Conservation (phyloP, 2,113 vertebrate genomes). For the Crotalus horridus region DNA sequence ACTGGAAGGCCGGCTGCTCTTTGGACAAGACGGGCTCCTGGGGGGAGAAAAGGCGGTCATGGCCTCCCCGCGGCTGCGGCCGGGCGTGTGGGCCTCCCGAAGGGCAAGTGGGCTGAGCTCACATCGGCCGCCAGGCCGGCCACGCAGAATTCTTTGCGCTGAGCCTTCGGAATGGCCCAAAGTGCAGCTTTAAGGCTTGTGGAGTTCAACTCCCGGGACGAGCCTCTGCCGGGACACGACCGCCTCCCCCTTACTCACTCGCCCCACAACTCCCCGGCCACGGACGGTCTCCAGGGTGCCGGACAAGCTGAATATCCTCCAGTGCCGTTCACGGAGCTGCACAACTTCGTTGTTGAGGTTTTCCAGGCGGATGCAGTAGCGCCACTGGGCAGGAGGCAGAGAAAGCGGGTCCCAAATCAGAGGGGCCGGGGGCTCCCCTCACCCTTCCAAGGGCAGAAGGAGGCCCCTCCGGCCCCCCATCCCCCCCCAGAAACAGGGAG, state of each 20-base stretch:
- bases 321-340: constrained; percentile 93
- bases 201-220: neutral
- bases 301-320: constrained; percentile 97
- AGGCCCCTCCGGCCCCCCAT: neutral
- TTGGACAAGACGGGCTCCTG: constrained; percentile 96
- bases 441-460: neutral
- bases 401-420: neutral
- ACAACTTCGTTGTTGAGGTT: constrained; percentile 93
- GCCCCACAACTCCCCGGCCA: constrained; percentile 91
- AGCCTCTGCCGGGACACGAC: neutral
- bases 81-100: rapidly evolving
- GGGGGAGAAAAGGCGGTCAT: neutral
- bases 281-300: constrained; percentile 95
- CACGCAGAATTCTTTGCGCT: neutral
- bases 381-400: constrained; percentile 70
- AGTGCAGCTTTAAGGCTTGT: too few relatives aligned
- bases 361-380: constrained; percentile 96
- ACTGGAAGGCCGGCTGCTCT: constrained; percentile 97
- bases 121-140: too few relatives aligned
- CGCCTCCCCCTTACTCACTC: constrained; percentile 69
- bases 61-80: neutral
- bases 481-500: neutral
- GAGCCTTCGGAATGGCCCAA: neutral
- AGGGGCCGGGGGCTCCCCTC: neutral
- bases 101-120: neutral